phyloP scores from a whole-genome alignment of 2,797 vertebrate species.

The Danio jaintianensis region DNA sequence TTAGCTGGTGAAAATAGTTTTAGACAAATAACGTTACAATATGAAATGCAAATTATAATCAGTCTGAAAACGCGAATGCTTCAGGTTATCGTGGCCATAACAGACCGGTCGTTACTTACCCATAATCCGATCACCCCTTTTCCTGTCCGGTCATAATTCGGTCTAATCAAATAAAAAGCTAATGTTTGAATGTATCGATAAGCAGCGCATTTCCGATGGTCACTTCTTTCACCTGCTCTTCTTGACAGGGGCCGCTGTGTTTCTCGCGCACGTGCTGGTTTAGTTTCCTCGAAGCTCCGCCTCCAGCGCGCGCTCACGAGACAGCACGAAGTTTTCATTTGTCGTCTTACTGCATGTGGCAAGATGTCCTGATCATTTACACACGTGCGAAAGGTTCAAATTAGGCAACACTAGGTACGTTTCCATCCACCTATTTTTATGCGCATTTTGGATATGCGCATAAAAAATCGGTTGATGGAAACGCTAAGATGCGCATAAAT shows the following conservation, averaged over 20 bases:
- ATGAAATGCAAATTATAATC: background rate
- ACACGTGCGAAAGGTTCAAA: background rate
- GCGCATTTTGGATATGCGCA: too few species aligned
- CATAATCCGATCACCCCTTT: constrained; percentile 16
- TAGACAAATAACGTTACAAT: background rate
- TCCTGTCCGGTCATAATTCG: background rate
- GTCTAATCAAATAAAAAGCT: background rate
- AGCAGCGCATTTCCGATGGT: too few species aligned
- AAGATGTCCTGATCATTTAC: background rate
- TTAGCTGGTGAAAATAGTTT: background rate
- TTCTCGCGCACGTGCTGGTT: background rate
- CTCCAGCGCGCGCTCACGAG: constrained; percentile 8
- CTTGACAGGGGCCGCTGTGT: background rate
- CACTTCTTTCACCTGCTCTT: background rate
- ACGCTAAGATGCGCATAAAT: too few species aligned
- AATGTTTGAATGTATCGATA: background rate
- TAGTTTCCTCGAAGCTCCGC: background rate
- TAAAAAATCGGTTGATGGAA: too few species aligned
- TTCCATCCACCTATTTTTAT: too few species aligned
- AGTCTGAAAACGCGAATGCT: background rate
- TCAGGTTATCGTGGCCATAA: background rate
- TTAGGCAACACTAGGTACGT: too few species aligned
- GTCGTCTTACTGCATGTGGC: background rate
- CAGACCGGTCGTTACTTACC: constrained; percentile 12
- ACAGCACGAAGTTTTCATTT: too few species aligned